Conservation (phyloP, 2,113 vertebrate genomes). For the Siphamia tubifer region DNA sequence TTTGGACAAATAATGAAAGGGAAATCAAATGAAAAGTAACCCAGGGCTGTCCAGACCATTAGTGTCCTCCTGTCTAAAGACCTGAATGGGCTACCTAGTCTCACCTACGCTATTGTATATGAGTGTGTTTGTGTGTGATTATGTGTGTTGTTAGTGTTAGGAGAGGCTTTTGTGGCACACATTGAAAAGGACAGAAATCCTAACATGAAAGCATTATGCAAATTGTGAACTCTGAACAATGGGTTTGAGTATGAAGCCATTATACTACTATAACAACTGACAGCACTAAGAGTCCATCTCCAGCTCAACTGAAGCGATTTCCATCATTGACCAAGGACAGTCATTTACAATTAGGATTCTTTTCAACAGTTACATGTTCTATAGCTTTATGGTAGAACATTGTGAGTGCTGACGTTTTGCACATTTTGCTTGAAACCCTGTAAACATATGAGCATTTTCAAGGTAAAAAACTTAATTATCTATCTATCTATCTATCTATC, state of each 20-base stretch:
- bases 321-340: conserved; percentile 27
- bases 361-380: background rate
- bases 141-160: background rate
- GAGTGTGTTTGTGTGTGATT: background rate
- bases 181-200: conserved; percentile 45
- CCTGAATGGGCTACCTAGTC: background rate
- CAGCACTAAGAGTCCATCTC: conserved; percentile 11
- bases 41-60: background rate
- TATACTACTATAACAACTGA: conserved; percentile 42
- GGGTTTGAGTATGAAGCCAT: conserved; percentile 30
- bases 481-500: no score
- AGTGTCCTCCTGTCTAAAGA: background rate
- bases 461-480: background rate
- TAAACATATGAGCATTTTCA: background rate
- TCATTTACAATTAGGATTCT: conserved; percentile 11
- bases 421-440: background rate
- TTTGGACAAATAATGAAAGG: background rate
- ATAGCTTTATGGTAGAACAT: background rate
- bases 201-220: conserved; percentile 51
- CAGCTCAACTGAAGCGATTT: conserved; percentile 7
- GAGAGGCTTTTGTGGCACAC: conserved; percentile 17
- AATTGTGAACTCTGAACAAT: conserved; percentile 49
- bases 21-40: background rate
- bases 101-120: background rate
- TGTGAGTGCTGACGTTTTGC: background rate